Conservation (phyloP, 2,113 vertebrate species). For the Mungos mungo region DNA sequence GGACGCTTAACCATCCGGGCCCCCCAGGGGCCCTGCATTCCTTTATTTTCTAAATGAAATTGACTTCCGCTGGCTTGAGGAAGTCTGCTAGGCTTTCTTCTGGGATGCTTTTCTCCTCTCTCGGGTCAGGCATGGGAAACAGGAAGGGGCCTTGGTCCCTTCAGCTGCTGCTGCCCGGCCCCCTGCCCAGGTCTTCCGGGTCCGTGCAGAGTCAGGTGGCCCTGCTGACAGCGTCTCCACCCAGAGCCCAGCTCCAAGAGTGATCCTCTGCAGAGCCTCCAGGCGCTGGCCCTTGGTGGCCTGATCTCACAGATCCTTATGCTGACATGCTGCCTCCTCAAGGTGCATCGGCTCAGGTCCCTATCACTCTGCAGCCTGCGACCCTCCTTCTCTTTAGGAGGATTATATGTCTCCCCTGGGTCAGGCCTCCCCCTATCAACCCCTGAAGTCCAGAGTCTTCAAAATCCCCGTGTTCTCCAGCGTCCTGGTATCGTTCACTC, state of each 20-base stretch:
- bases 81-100: neutral
- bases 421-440: neutral
- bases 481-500: neutral
- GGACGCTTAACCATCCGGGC: too few relatives aligned
- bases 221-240: neutral
- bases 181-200: too few relatives aligned
- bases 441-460: neutral
- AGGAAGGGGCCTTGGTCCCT: neutral
- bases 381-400: neutral
- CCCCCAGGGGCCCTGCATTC: too few relatives aligned
- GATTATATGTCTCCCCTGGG: neutral
- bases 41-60: constrained; percentile 30
- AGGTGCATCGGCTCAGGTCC: neutral
- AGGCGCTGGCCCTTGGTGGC: neutral
- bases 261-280: neutral
- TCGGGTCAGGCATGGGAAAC: neutral
- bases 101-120: neutral
- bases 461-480: neutral
- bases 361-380: neutral
- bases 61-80: neutral
- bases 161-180: accelerated
- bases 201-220: accelerated
- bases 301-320: neutral
- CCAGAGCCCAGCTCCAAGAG: accelerated
- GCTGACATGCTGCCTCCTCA: neutral